Conservation (phyloP, 2,888 invertebrate species). For the Parascotia fuliginaria region DNA sequence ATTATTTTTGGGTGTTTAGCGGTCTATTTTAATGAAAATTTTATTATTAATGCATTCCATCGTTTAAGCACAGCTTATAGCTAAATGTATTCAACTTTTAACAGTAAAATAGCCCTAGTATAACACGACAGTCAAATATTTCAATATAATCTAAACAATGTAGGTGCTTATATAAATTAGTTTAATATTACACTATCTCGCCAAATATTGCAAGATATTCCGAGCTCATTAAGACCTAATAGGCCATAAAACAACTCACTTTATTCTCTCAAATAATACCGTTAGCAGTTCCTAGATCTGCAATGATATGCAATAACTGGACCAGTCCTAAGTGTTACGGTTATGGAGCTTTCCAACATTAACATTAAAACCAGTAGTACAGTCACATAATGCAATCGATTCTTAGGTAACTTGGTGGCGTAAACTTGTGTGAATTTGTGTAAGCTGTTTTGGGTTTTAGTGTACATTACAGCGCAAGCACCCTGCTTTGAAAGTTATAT, state of each 20-base stretch:
- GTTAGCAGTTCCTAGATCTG: slow-evolving; percentile 34
- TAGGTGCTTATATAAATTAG: not conserved
- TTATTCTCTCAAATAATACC: slow-evolving; percentile 25
- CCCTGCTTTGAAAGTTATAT: too few relatives aligned
- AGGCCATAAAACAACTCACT: slow-evolving; percentile 10
- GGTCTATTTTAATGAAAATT: too few relatives aligned
- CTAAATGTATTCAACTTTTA: not conserved
- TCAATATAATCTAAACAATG: not conserved
- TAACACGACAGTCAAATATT: not conserved
- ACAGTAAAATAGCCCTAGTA: not conserved
- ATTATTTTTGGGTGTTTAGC: too few relatives aligned
- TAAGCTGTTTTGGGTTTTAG: too few relatives aligned
- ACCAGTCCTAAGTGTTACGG: slow-evolving; percentile 43
- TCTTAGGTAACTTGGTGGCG: slow-evolving; percentile 2
- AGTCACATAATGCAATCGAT: slow-evolving; percentile 9
- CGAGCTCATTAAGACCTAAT: not conserved
- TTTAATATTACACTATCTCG: not conserved
- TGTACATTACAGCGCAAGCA: too few relatives aligned
- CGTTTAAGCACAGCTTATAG: too few relatives aligned
- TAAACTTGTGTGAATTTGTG: not conserved
- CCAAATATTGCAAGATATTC: not conserved
- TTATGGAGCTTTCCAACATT: slow-evolving; percentile 46
- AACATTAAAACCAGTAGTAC: slow-evolving; percentile 35
- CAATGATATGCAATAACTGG: slow-evolving; percentile 43
- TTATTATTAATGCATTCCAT: too few relatives aligned